phyloP scores from a whole-genome alignment of 2,113 vertebrate species.

The Gnathonemus echidnorhynchus region DNA sequence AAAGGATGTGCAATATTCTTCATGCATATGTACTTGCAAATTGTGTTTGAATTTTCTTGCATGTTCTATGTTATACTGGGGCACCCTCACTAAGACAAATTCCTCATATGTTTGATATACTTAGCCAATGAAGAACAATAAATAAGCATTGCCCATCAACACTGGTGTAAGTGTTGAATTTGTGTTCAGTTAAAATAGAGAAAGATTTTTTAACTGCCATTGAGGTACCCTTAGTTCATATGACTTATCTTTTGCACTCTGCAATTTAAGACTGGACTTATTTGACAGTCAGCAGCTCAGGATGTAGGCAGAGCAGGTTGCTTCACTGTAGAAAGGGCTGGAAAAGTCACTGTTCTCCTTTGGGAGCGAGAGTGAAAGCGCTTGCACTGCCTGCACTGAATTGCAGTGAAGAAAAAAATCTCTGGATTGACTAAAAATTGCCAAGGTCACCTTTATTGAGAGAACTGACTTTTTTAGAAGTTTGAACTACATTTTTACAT shows the following conservation, averaged over 20 bases:
- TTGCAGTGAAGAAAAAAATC: conserved; percentile 32
- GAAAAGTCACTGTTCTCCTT: conserved; percentile 27
- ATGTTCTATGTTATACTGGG: background rate
- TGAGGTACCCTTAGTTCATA: background rate
- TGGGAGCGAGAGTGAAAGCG: conserved; percentile 32
- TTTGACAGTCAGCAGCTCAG: conserved; percentile 1
- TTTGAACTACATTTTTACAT: background rate
- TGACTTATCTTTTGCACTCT: background rate
- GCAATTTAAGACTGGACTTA: background rate
- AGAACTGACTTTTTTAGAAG: background rate
- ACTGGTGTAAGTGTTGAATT: background rate
- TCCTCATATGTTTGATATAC: background rate
- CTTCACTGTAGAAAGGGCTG: background rate
- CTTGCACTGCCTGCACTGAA: background rate
- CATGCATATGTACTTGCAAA: background rate
- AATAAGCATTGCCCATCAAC: background rate
- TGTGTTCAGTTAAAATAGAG: background rate
- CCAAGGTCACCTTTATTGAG: background rate
- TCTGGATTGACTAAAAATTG: background rate
- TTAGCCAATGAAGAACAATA: background rate
- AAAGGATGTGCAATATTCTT: background rate
- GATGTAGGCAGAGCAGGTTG: conserved; percentile 32
- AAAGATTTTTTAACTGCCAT: background rate
- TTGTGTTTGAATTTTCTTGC: background rate
- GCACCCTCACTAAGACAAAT: background rate